Evolutionary conservation across 2,797 vertebrate species (phyloP).

Genomic region (Thunnus albacares): DNA sequence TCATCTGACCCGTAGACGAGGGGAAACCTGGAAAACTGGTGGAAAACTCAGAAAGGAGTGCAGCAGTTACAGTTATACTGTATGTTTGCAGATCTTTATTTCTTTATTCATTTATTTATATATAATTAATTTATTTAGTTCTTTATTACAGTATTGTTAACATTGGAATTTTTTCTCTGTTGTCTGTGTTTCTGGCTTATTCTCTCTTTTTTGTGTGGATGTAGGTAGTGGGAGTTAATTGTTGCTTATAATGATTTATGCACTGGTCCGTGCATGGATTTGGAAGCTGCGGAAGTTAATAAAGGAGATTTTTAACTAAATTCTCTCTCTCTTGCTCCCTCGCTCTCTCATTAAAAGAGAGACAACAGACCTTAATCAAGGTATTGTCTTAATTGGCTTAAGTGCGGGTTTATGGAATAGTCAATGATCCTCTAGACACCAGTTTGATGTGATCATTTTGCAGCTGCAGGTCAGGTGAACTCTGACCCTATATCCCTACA

Average conservation of each 20-base stretch:
- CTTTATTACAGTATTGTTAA: conserved; percentile 5
- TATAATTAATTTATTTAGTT: too few relatives aligned
- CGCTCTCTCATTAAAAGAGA: conserved; percentile 60
- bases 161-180: conserved; percentile 22
- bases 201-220: conserved; percentile 18
- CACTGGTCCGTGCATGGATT: conserved; percentile 50
- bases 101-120: too few relatives aligned
- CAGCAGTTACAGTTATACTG: too few relatives aligned
- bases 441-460: conserved; percentile 78
- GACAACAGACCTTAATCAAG: conserved; percentile 65
- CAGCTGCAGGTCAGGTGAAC: conserved; percentile 74
- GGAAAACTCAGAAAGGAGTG: neutral
- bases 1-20: neutral
- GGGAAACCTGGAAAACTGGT: neutral
- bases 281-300: conserved; percentile 52
- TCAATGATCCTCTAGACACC: conserved; percentile 73
- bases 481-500: conserved; percentile 68
- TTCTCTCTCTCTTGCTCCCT: conserved; percentile 17
- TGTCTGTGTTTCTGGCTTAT: conserved; percentile 22
- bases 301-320: conserved; percentile 21
- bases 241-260: conserved; percentile 68
- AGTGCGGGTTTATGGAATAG: conserved; percentile 72
- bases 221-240: conserved; percentile 48
- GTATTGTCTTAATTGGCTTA: conserved; percentile 76
- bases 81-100: too few relatives aligned